phyloP scores from a whole-genome alignment of 2,113 vertebrate species.

The Ochotona curzoniae region DNA sequence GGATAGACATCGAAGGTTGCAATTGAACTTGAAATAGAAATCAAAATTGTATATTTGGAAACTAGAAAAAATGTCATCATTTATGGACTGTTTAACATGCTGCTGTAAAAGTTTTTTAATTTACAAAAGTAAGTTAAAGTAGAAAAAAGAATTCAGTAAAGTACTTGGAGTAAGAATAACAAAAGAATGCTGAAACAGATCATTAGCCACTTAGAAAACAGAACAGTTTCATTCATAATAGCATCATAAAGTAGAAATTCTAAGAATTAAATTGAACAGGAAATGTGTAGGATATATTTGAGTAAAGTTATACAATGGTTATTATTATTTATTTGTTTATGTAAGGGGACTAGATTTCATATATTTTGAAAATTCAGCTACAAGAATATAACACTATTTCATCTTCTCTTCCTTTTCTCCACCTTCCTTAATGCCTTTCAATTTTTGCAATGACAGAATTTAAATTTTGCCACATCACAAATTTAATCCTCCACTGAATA shows the following conservation, averaged over 20 bases:
- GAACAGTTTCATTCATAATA: conserved; percentile 1
- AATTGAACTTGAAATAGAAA: neutral
- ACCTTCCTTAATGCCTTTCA: too few relatives aligned
- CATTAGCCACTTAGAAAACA: neutral
- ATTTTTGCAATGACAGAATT: too few relatives aligned
- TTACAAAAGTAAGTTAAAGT: neutral
- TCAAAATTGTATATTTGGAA: neutral
- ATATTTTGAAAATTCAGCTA: too few relatives aligned
- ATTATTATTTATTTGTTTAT: too few relatives aligned
- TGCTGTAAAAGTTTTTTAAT: neutral
- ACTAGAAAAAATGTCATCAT: neutral
- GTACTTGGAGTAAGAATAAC: neutral
- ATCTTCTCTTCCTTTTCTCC: too few relatives aligned
- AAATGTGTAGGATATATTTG: neutral
- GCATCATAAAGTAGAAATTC: neutral
- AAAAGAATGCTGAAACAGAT: conserved; percentile 16
- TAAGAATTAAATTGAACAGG: neutral
- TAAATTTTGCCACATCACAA: too few relatives aligned
- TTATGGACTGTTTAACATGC: neutral
- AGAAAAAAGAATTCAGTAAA: conserved; percentile 2
- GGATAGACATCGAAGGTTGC: neutral
- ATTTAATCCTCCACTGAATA: too few relatives aligned
- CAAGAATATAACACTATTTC: too few relatives aligned
- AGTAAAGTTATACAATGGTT: neutral
- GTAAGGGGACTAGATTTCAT: too few relatives aligned